Evolutionary conservation across 2,797 vertebrate species (phyloP), one percentile per base, ranked within the genome.

Genomic region (Aldrovandia affinis): DNA sequence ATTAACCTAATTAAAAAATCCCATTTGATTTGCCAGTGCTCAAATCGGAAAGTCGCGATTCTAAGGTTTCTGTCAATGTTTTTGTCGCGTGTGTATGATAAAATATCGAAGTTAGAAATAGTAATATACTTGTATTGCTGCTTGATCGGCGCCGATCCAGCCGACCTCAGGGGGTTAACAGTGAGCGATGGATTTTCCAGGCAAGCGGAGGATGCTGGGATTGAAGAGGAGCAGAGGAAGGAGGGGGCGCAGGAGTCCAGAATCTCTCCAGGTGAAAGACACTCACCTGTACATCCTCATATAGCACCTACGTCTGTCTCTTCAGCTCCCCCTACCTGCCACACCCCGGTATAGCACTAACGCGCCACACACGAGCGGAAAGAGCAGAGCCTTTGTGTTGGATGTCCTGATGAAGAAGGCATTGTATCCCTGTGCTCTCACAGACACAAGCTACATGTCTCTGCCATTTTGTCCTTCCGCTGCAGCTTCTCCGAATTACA

Each of bases 401-500:
- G 5, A 33, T 39, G 30, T 15, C 28, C 10, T 70, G 33, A 33
- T 42, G 18, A 50, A 50, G 10, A 50, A 50, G 12, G 47, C 12
- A 50, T 50, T 50, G 47, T 50, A 50, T 50, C 47, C 6, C 47
- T 50, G 47, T 50, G 6, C 47, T 6, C 12, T 50, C n/a, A n/a
- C n/a, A n/a, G n/a, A 12, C 20, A 57, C 3, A 57, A 22, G 15
- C 36, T 42, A 1, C 15, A 39, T 15, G 18, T 7, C 39, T 50
- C 36, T 57, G 30, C 20, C 6, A 15, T 10, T 28, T 20, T 83
- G 36, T 15, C 63, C 12, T 12, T 84, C 68, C 28, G 36, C 3
- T 47, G 22, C 87, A 88, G 92, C 73, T 59, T 94, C 92, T 42
- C 92, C 90, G 28, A 87, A 92, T 78, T 94, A 95, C 89, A 95